Base-by-base conservation (phyloP, 2,888 invertebrate species). In the Hanleya hanleyi region DNA sequence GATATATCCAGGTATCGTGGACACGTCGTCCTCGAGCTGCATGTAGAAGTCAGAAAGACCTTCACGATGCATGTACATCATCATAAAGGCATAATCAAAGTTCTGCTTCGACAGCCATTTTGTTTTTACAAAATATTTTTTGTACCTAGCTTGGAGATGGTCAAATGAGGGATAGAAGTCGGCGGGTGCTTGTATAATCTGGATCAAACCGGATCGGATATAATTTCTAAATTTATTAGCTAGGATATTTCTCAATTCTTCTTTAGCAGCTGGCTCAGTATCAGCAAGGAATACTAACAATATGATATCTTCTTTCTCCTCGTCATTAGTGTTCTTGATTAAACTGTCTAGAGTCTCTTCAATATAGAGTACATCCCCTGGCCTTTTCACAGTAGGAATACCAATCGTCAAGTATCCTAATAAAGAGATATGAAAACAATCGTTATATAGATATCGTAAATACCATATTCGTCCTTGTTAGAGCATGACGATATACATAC, bases 51-150 rank as follows among this genome's bases (percentile, higher is more conserved):
- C 78, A 0, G 89, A 88, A 57, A 89, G 66, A 22, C 83, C 71
- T 26, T 84, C 77, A n/a, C n/a, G n/a, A n/a, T n/a, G n/a, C n/a
- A 86, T 78, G 71, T 88, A 90, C 62, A 84, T 78, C 76, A 90
- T 87, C 35, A 90, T 78, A 74, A 86, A 90, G 0, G 89, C 88
- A 80, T 89, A 91, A 81, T 91, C 91, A 57, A 89, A 79, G 36
- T 90, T 90, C 81, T 91, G 91, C 73, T 91, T 91, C 12, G 90
- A 83, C 33, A 90, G 79, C 91, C 91, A 91, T 61, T 85, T 75
- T 0, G 90, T 86, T 33, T 89, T 81, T 15, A 83, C 82, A 29
- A 81, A 78, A 1, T 86, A 79, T 71, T 90, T 89, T 57, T 87
- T 86, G 77, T 82, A 90, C n/a, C n/a, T n/a, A n/a, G 71, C 91